phyloP scores from a whole-genome alignment of 2,797 vertebrate genomes.

The Siniperca scherzeri region DNA sequence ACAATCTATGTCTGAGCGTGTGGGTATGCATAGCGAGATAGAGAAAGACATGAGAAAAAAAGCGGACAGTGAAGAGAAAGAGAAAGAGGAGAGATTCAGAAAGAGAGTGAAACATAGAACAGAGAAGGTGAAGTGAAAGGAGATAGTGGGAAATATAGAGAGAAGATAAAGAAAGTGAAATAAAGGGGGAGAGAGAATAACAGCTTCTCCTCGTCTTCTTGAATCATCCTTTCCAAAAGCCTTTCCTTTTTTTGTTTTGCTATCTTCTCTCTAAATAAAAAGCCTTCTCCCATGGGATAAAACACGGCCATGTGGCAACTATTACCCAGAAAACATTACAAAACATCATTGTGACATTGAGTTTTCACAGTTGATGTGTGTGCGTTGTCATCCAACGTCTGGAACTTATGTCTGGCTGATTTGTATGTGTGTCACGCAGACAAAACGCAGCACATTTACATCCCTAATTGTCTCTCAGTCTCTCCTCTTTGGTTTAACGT shows the following conservation, averaged over 20 bases:
- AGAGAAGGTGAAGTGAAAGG: slow-evolving; percentile 35
- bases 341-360: neutral
- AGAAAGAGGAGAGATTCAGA: slow-evolving; percentile 19
- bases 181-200: slow-evolving; percentile 20
- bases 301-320: neutral
- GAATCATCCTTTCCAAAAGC: slow-evolving; percentile 14
- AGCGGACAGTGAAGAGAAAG: neutral
- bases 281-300: slow-evolving; percentile 6
- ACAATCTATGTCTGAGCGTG: slow-evolving; percentile 58
- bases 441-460: slow-evolving; percentile 36
- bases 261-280: slow-evolving; percentile 15
- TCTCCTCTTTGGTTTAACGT: slow-evolving; percentile 22
- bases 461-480: slow-evolving; percentile 27
- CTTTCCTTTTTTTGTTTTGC: slow-evolving; percentile 18
- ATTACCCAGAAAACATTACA: slow-evolving; percentile 9
- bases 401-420: slow-evolving; percentile 19
- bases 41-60: slow-evolving; percentile 29
- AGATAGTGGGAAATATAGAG: slow-evolving; percentile 40
- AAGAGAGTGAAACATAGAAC: slow-evolving; percentile 38
- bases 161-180: slow-evolving; percentile 45
- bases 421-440: slow-evolving; percentile 12
- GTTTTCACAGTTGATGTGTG: neutral
- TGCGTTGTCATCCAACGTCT: neutral
- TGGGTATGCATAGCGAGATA: slow-evolving; percentile 66
- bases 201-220: slow-evolving; percentile 5